Evolutionary conservation across 2,113 vertebrate genomes (phyloP).

Genomic region (Xiphias gladius): DNA sequence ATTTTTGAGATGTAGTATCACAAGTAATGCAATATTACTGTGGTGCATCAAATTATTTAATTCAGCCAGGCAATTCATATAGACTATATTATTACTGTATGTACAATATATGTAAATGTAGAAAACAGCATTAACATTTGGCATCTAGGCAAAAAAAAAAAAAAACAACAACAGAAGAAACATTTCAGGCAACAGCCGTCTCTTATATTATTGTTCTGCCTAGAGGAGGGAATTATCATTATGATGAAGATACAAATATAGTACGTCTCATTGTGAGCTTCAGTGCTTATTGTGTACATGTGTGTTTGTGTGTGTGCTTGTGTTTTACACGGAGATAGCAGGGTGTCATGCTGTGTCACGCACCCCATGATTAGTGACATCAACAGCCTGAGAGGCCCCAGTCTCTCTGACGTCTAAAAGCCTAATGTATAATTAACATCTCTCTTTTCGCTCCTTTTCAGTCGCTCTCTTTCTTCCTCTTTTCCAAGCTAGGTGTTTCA

Average conservation of each 20-base stretch:
- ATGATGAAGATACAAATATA: conserved; percentile 65
- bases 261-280: conserved; percentile 32
- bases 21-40: neutral
- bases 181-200: conserved; percentile 47
- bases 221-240: conserved; percentile 42
- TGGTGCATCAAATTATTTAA: neutral
- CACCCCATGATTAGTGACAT: conserved; percentile 74
- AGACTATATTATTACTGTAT: neutral
- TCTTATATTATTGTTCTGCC: conserved; percentile 51
- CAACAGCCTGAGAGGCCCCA: conserved; percentile 47
- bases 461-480: conserved; percentile 15
- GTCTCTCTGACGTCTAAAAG: conserved; percentile 57
- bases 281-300: neutral
- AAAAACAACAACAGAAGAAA: neutral
- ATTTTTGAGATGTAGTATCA: too few species aligned
- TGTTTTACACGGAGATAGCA: conserved; percentile 56
- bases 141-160: neutral
- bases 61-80: conserved; percentile 11
- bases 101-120: neutral
- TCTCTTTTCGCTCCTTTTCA: conserved; percentile 32
- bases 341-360: conserved; percentile 74
- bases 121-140: neutral
- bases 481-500: conserved; percentile 26
- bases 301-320: neutral
- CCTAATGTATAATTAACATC: conserved; percentile 69